A percentile compares a stretch with the other conserved stretches of the same genome.
phyloP scores from a whole-genome alignment of 23 tunicate species.

The Oikopleura vanhoeffeni region DNA sequence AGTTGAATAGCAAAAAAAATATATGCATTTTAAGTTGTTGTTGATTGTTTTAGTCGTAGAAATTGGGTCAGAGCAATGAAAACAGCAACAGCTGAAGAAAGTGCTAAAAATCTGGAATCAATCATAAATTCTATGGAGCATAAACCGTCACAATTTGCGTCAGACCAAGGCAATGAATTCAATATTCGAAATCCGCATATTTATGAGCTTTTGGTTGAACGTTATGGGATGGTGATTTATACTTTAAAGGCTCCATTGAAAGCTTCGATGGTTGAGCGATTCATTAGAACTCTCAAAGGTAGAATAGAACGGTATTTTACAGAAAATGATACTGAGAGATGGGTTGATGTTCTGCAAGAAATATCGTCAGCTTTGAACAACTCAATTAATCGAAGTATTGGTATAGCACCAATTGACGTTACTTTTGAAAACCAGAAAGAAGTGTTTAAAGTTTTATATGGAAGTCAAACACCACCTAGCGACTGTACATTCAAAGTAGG shows the following conservation, averaged over 20 bases:
- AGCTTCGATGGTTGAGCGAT: neutral
- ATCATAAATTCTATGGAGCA: neutral
- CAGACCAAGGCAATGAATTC: neutral
- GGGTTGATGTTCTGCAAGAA: neutral
- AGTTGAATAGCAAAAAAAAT: too few relatives aligned
- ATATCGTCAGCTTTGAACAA: neutral
- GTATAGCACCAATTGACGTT: neutral
- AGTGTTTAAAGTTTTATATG: neutral
- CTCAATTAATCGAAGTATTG: neutral
- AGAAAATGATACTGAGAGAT: neutral
- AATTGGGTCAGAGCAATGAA: neutral
- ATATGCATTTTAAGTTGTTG: too few relatives aligned
- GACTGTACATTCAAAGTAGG: neutral
- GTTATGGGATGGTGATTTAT: neutral
- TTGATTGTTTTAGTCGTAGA: neutral
- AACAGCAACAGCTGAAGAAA: neutral
- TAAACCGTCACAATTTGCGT: neutral
- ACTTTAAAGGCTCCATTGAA: neutral
- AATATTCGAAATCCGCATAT: neutral
- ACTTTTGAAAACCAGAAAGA: neutral
- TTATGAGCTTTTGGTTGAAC: neutral
- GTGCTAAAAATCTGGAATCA: neutral
- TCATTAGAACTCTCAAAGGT: neutral
- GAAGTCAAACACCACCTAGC: neutral
- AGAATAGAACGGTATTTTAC: neutral